Conservation (phyloP, 2,888 invertebrate species). For the Glaucopsyche alexis region DNA sequence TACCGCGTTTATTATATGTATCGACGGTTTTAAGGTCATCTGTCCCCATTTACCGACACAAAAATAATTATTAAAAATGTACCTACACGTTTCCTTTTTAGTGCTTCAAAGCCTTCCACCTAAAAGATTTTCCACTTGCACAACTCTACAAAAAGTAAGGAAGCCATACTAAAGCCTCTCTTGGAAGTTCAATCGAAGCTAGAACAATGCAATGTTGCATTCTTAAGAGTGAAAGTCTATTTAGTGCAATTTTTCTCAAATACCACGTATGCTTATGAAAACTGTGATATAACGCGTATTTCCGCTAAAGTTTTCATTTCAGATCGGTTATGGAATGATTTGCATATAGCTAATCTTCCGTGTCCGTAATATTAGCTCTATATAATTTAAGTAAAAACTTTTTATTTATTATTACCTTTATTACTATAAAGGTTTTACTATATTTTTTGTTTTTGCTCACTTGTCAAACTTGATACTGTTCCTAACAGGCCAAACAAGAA, state of each 20-base stretch:
- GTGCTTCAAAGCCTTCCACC: neutral
- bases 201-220: slow-evolving; percentile 59
- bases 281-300: slow-evolving; percentile 19
- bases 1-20: too few species aligned
- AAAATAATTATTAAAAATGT: neutral
- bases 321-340: neutral
- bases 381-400: too few species aligned
- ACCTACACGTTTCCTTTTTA: neutral
- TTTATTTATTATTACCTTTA: too few species aligned
- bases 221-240: slow-evolving; percentile 51
- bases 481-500: too few species aligned
- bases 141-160: slow-evolving; percentile 13
- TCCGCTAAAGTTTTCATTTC: neutral
- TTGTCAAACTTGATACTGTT: too few species aligned
- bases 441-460: too few species aligned
- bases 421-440: too few species aligned
- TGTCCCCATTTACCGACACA: neutral
- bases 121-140: slow-evolving; percentile 20
- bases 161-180: slow-evolving; percentile 29
- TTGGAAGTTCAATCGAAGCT: slow-evolving; percentile 54
- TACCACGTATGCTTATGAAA: neutral
- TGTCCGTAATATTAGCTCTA: neutral
- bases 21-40: too few species aligned
- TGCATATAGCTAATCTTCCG: neutral
- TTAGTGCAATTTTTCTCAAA: slow-evolving; percentile 39